phyloP scores from a whole-genome alignment of 2,113 vertebrate species.

The Trinectes maculatus region DNA sequence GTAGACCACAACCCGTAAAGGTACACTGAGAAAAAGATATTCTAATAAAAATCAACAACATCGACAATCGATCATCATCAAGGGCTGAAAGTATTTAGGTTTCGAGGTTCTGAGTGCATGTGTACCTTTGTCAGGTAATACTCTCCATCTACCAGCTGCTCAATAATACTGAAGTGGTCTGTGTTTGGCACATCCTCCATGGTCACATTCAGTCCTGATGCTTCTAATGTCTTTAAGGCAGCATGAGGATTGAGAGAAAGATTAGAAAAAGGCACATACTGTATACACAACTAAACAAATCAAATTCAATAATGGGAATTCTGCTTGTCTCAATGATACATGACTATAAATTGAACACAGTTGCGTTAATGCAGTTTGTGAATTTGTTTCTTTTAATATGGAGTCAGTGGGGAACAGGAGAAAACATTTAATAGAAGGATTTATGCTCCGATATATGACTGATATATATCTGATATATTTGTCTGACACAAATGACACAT shows the following conservation, averaged over 20 bases:
- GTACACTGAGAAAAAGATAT: not conserved
- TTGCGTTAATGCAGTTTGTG: no score
- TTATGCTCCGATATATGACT: no score
- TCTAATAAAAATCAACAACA: not conserved
- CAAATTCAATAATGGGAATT: no score
- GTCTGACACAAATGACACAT: no score
- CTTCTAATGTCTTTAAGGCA: slow-evolving; percentile 65
- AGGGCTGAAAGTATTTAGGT: not conserved
- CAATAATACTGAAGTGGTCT: slow-evolving; percentile 82
- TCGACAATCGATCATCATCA: not conserved
- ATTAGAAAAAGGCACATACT: not conserved
- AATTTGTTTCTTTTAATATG: no score
- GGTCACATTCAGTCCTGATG: slow-evolving; percentile 72
- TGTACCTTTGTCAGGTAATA: slow-evolving; percentile 81
- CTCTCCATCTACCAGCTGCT: slow-evolving; percentile 76
- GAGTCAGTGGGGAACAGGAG: no score
- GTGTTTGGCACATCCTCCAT: slow-evolving; percentile 79
- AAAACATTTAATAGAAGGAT: no score
- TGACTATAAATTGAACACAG: no score
- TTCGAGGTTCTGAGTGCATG: not conserved
- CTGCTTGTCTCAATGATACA: no score
- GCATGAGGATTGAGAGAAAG: not conserved
- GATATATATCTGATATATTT: no score
- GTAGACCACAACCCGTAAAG: not conserved
- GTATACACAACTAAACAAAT: not conserved